Evolutionary conservation across 2,113 vertebrate genomes (phyloP).

Genomic region (Limnothrissa miodon): DNA sequence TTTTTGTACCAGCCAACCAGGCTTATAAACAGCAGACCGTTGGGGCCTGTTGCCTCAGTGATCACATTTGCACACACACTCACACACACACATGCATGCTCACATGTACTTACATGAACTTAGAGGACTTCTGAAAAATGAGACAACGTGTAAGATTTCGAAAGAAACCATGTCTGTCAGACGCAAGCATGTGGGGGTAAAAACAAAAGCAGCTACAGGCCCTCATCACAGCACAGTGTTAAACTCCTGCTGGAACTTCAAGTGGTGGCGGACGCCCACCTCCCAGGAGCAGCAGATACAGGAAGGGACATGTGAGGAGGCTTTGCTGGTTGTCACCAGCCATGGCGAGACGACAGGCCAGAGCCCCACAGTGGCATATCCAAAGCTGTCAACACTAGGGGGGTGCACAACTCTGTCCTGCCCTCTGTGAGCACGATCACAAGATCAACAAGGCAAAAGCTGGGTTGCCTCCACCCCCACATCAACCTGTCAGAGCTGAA

Average conservation of each 20-base stretch:
- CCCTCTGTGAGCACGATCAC: conserved; percentile 65
- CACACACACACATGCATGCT: too few relatives aligned
- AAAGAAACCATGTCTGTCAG: too few relatives aligned
- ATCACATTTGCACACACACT: too few relatives aligned
- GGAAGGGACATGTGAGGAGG: conserved; percentile 42
- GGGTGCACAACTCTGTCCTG: conserved; percentile 71
- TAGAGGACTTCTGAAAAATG: too few relatives aligned
- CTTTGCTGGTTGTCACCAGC: conserved; percentile 44
- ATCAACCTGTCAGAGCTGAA: conserved; percentile 54
- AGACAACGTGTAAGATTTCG: too few relatives aligned
- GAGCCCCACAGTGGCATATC: conserved; percentile 62
- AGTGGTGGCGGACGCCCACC: conserved; percentile 6
- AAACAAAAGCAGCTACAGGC: neutral
- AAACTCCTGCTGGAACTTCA: conserved; percentile 1
- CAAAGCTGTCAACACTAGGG: conserved; percentile 71
- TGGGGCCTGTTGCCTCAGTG: too few relatives aligned
- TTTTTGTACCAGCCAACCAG: too few relatives aligned
- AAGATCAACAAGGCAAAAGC: conserved; percentile 70
- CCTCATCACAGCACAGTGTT: neutral
- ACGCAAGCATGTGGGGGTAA: too few relatives aligned
- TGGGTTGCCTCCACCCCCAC: conserved; percentile 57
- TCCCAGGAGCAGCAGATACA: conserved; percentile 35
- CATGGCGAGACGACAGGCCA: conserved; percentile 52
- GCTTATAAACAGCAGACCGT: too few relatives aligned
- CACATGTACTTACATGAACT: too few relatives aligned